phyloP scores from a whole-genome alignment of 1,140 invertebrate genomes.

The Diabrotica undecimpunctata region DNA sequence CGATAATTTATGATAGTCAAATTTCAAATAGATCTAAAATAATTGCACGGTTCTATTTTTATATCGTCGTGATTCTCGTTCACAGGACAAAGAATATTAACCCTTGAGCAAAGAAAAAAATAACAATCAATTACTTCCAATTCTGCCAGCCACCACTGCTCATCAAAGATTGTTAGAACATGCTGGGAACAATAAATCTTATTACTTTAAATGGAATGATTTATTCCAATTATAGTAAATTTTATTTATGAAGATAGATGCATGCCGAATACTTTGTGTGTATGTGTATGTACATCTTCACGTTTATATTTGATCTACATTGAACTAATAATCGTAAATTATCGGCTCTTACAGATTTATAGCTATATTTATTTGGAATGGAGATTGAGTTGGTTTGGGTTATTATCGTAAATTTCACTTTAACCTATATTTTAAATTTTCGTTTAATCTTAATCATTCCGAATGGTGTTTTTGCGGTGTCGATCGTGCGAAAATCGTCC shows the following conservation, averaged over 20 bases:
- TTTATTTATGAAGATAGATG: conserved; percentile 13
- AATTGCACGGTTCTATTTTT: no score
- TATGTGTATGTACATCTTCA: background rate
- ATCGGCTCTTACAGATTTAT: conserved; percentile 1
- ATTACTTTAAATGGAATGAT: conserved; percentile 15
- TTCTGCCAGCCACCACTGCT: no score
- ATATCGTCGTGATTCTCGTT: no score
- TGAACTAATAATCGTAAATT: conserved; percentile 5
- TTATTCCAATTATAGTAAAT: conserved; percentile 16
- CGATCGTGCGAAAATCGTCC: no score
- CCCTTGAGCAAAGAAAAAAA: background rate
- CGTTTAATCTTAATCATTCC: no score
- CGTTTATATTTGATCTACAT: conserved; percentile 5
- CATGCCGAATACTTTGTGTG: conserved; percentile 6
- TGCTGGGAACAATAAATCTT: conserved; percentile 13
- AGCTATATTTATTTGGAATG: no score
- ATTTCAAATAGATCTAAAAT: no score
- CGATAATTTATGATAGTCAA: no score
- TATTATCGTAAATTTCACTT: no score
- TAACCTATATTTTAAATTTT: no score
- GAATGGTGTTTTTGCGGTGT: no score
- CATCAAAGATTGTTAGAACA: conserved; percentile 4
- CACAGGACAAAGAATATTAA: background rate
- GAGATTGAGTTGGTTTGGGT: no score
- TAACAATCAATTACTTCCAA: background rate